phyloP scores from a whole-genome alignment of 1,140 invertebrate species.

The Orchesella cincta region DNA sequence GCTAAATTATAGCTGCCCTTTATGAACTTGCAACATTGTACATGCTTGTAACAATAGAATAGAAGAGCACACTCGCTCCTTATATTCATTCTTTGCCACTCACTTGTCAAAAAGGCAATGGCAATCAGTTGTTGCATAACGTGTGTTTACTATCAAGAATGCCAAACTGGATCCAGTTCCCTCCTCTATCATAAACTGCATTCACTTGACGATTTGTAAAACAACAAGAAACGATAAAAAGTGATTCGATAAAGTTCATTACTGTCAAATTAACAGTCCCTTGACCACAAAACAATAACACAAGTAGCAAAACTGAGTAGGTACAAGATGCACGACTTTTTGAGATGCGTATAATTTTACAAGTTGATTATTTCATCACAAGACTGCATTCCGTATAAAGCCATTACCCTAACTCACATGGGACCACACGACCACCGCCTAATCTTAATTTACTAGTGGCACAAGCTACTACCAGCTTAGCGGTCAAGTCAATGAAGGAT shows the following conservation, averaged over 20 bases:
- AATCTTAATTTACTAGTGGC: not conserved
- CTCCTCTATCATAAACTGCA: not conserved
- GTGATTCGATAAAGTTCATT: not conserved
- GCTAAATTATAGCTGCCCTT: not conserved
- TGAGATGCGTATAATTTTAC: not conserved
- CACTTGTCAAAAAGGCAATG: not conserved
- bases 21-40: not conserved
- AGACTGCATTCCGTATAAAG: no score
- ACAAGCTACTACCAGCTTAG: not conserved
- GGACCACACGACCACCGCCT: not conserved
- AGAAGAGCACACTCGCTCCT: not conserved
- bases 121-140: not conserved
- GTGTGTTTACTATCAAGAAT: no score
- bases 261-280: not conserved
- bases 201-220: no score
- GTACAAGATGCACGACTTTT: not conserved
- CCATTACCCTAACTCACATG: not conserved
- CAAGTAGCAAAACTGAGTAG: not conserved
- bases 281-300: not conserved
- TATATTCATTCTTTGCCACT: not conserved
- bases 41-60: not conserved
- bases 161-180: not conserved
- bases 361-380: not conserved
- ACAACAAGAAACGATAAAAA: no score
- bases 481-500: not conserved